Evolutionary conservation across 2,888 invertebrate genomes (phyloP).

Genomic region (Lysandra coridon): DNA sequence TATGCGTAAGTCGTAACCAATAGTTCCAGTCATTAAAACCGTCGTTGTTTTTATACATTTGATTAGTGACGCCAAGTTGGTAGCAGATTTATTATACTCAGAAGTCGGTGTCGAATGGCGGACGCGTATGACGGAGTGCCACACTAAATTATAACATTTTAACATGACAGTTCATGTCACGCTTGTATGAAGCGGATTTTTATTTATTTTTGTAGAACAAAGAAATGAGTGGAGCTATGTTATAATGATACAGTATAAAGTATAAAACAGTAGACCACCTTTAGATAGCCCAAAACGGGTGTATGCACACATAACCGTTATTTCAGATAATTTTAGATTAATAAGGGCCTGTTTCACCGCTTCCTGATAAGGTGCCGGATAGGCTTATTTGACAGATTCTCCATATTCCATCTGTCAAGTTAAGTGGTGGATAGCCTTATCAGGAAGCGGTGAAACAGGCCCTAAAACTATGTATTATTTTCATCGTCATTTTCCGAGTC

Average conservation of each 20-base stretch:
- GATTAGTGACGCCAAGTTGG: constrained; percentile 64
- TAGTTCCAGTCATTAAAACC: constrained; percentile 48
- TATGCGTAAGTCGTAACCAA: constrained; percentile 34
- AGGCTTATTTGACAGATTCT: no score
- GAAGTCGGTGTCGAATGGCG: constrained; percentile 70
- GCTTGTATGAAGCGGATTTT: constrained; percentile 56
- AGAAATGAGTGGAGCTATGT: neutral
- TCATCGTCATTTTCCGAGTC: no score
- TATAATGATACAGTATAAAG: neutral
- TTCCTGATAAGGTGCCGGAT: no score
- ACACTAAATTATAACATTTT: constrained; percentile 77
- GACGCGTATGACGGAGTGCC: constrained; percentile 65
- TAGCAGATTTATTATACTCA: constrained; percentile 68
- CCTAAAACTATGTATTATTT: no score
- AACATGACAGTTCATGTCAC: constrained; percentile 70
- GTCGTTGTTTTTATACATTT: constrained; percentile 73
- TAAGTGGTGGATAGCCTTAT: no score
- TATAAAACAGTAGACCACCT: neutral
- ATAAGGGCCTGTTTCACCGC: no score
- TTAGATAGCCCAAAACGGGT: neutral
- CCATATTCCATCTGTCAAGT: no score
- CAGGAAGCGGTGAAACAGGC: no score
- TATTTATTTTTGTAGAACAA: constrained; percentile 15
- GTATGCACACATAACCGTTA: no score
- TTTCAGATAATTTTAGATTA: no score